Base-by-base conservation (phyloP, 1,140 invertebrate genomes). In the Frieseomelitta varia region DNA sequence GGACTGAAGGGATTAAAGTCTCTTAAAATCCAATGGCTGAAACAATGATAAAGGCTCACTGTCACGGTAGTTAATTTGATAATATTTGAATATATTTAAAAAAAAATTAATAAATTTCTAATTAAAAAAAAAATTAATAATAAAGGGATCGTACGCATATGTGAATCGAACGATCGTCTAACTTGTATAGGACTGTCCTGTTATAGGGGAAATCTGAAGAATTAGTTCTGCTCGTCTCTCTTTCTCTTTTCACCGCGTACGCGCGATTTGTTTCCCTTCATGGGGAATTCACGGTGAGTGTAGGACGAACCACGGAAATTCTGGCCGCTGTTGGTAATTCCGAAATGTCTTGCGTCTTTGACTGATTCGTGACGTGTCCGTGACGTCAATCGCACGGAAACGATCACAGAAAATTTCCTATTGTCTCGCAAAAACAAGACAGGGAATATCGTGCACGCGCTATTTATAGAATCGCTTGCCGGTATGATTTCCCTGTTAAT, bases 351-450 rank as follows among this genome's bases (percentile, higher is more conserved):
- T 65, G 53, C 34, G 56, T 67, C 79, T 77, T 51, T 21, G 14
- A 21, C 39, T 30, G 56, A 17, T 30, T 81, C 34, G 79, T 81
- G 79, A 72, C 71, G 75, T 30, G n/a, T 61, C 30, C 68, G 4
- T 87, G 85, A 89, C 85, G 87, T 89, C 11, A 83, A 27, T 14
- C n/a, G 30, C 55, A 39, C 51, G 53, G 65, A 55, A 85, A 79
- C 83, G 47, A 19, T 10, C 1, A 1, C 61, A 69, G 65, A 81
- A 88, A 85, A 81, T 88, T 75, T 88, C 56, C 76, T 74, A 11
- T 51, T 21, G 30, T n/a, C 24, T 14, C 11, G 39, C 34, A 24
- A 39, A 73, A 73, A 79, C 61, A n/a, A n/a, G 55, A 30, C 65
- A 51, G 34, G 0, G 21, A 58, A 24, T 74, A 85, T 24, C 61